Evolutionary conservation across 2,888 invertebrate genomes (phyloP).

Genomic region (Agrypnus murinus): DNA sequence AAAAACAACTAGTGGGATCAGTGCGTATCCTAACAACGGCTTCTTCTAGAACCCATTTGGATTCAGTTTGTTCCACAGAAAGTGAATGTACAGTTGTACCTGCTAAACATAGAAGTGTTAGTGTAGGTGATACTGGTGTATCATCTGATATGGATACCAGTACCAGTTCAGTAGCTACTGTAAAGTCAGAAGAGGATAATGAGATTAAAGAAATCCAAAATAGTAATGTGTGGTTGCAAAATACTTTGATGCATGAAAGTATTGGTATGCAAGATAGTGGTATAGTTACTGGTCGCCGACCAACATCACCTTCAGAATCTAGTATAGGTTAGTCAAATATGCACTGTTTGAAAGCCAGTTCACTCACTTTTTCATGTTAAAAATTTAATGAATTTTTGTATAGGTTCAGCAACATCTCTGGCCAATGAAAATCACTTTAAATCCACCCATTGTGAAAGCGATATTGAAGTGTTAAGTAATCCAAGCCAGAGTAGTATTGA

Average conservation of each 20-base stretch:
- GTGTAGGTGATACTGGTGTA: constrained; percentile 45
- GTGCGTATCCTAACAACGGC: constrained; percentile 61
- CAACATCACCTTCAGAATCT: constrained; percentile 56
- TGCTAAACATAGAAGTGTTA: constrained; percentile 37
- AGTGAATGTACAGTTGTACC: constrained; percentile 57
- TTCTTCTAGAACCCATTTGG: constrained; percentile 51
- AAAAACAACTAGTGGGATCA: constrained; percentile 72
- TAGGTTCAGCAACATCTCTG: constrained; percentile 58
- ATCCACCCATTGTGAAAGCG: constrained; percentile 73
- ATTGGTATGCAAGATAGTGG: constrained; percentile 60
- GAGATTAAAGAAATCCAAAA: constrained; percentile 4
- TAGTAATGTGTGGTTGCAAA: constrained; percentile 2
- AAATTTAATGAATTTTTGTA: neutral
- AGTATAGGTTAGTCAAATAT: constrained; percentile 58
- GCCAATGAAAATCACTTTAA: constrained; percentile 34
- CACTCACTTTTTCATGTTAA: neutral
- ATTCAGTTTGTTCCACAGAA: constrained; percentile 55
- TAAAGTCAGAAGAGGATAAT: constrained; percentile 19
- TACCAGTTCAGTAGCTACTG: constrained; percentile 39
- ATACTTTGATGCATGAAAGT: constrained; percentile 25
- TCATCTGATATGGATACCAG: constrained; percentile 55
- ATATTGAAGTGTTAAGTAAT: constrained; percentile 81
- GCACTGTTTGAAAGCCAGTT: neutral
- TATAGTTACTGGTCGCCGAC: constrained; percentile 56
- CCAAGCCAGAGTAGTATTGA: constrained; percentile 83